Evolutionary conservation across 2,888 invertebrate species (phyloP).

Genomic region (Synergus laeviventris): DNA sequence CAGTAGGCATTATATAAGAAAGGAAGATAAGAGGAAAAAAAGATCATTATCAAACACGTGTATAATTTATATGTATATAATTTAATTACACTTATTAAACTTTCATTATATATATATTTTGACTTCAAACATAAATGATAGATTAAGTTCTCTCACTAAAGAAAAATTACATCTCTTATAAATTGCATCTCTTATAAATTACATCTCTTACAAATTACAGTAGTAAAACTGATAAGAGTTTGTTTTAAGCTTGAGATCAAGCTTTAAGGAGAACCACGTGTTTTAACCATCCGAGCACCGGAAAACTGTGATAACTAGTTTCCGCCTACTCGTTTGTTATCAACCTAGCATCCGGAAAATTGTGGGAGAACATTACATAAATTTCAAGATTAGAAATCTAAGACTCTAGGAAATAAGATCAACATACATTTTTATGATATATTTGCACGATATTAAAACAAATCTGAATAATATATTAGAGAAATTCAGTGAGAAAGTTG

Average conservation of each 20-base stretch:
- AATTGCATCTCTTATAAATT: no score
- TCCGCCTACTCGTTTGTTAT: neutral
- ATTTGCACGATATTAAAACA: neutral
- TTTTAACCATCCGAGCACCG: neutral
- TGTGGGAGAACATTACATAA: neutral
- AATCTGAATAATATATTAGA: neutral
- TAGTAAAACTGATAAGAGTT: slow-evolving; percentile 15
- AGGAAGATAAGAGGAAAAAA: neutral
- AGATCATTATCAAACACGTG: neutral
- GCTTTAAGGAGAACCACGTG: slow-evolving; percentile 12
- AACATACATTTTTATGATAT: neutral
- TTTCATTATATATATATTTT: neutral
- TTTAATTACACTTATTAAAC: neutral
- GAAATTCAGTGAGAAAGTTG: neutral
- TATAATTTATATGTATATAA: no score
- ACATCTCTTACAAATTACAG: neutral
- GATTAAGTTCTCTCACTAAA: slow-evolving; percentile 13
- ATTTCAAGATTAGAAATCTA: neutral
- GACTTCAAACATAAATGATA: neutral
- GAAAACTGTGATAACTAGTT: slow-evolving; percentile 18
- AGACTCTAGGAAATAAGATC: neutral
- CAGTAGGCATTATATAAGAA: neutral
- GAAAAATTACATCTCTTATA: no score
- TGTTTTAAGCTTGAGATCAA: neutral
- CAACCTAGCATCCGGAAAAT: slow-evolving; percentile 1